Percentiles rank a stretch among this genome's conserved stretches.
phyloP scores from a whole-genome alignment of 2,797 vertebrate genomes.

The Tarsius wallacei region DNA sequence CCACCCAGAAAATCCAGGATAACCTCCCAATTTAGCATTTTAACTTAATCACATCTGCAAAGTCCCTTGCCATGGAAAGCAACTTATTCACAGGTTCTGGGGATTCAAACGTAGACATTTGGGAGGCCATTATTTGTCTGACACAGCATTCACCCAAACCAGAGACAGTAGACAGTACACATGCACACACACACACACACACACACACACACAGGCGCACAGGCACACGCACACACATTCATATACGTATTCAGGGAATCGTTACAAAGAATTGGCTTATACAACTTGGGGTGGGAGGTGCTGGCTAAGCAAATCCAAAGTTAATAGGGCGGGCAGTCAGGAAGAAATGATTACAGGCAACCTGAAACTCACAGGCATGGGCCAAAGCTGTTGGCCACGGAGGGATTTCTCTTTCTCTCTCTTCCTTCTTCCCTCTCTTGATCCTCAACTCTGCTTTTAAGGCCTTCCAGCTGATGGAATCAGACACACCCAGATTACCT shows the following conservation, averaged over 20 bases:
- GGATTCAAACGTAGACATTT: not conserved
- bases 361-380: not conserved
- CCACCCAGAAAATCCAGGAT: not conserved
- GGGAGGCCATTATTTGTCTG: not conserved
- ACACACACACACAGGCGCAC: not conserved
- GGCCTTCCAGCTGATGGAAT: not conserved
- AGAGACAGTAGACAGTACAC: not conserved
- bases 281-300: not conserved
- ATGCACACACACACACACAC: not conserved
- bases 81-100: not conserved
- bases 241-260: not conserved
- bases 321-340: not conserved
- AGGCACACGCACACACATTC: not conserved
- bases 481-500: not conserved
- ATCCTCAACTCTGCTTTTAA: not conserved
- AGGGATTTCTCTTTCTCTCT: not conserved
- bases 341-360: not conserved
- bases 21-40: not conserved
- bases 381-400: not conserved
- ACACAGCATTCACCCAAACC: not conserved
- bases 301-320: not conserved
- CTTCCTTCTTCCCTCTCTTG: not conserved
- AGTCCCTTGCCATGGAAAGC: not conserved
- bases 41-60: not conserved
- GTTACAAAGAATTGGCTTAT: not conserved